Conservation (phyloP, 2,797 vertebrate genomes). For the Pseudomugil tenellus region DNA sequence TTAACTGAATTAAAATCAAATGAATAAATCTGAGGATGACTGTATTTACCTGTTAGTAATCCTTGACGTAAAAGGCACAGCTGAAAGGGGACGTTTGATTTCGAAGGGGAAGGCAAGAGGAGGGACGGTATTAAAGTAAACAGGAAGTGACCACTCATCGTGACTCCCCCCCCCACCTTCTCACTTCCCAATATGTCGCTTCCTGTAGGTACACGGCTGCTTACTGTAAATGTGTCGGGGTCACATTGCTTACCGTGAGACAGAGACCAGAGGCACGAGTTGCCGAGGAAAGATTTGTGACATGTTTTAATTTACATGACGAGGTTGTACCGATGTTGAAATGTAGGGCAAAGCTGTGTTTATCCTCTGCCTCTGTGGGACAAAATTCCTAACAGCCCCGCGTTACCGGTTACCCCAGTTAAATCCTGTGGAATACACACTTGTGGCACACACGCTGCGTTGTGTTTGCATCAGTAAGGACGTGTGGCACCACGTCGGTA, state of each 20-base stretch:
- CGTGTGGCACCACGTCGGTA: constrained; percentile 11
- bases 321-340: constrained; percentile 26
- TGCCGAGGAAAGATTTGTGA: neutral
- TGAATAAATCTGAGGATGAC: no score
- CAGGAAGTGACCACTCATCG: constrained; percentile 71
- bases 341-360: constrained; percentile 54
- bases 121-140: constrained; percentile 51
- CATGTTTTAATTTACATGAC: constrained; percentile 30
- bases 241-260: constrained; percentile 12
- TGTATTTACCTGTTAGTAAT: no score
- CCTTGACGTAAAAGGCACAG: neutral
- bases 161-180: neutral
- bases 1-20: no score
- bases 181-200: constrained; percentile 52
- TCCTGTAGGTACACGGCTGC: constrained; percentile 42
- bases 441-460: constrained; percentile 20
- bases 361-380: constrained; percentile 24
- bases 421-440: constrained; percentile 53
- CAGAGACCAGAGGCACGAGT: constrained; percentile 17
- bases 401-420: constrained; percentile 54
- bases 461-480: constrained; percentile 37
- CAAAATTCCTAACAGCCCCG: constrained; percentile 26
- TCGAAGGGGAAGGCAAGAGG: constrained; percentile 12
- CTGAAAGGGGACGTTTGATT: constrained; percentile 6
- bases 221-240: constrained; percentile 21